Evolutionary conservation across 2,888 invertebrate species (phyloP).

Genomic region (Neoitamus cyanurus): DNA sequence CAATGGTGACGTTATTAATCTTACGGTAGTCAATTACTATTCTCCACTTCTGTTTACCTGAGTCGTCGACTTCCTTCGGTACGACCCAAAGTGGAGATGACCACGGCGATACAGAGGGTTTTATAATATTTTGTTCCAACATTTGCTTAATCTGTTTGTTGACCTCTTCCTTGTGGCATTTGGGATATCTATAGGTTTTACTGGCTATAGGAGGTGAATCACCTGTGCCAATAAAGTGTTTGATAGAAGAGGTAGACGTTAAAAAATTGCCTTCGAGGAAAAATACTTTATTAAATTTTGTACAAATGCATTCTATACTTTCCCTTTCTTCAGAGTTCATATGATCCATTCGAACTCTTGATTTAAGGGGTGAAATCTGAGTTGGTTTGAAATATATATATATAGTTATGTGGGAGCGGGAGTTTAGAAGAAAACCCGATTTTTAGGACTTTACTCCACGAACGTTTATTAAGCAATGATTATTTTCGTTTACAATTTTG

Average conservation of each 20-base stretch:
- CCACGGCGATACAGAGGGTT: constrained; percentile 45
- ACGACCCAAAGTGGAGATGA: constrained; percentile 53
- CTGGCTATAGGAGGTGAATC: constrained; percentile 8
- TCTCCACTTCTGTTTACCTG: constrained; percentile 52
- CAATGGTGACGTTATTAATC: constrained; percentile 51
- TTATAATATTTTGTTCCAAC: constrained; percentile 15
- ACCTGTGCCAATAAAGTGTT: constrained; percentile 33
- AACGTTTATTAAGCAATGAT: no score
- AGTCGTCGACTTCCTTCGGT: constrained; percentile 51
- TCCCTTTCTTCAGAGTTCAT: constrained; percentile 55
- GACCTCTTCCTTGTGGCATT: constrained; percentile 45
- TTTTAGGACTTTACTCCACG: no score
- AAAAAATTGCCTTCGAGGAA: constrained; percentile 39
- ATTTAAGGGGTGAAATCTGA: background rate
- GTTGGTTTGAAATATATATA: background rate
- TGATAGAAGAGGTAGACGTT: constrained; percentile 17
- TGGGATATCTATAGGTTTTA: constrained; percentile 46
- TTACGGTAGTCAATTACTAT: constrained; percentile 52
- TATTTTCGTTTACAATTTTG: no score
- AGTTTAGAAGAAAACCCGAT: no score
- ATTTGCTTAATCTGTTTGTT: background rate
- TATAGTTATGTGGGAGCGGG: no score
- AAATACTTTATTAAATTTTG: constrained; percentile 44
- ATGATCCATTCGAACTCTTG: constrained; percentile 47
- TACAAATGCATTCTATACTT: constrained; percentile 21